phyloP scores from a whole-genome alignment of 2,797 vertebrate genomes.

The Merluccius polli region DNA sequence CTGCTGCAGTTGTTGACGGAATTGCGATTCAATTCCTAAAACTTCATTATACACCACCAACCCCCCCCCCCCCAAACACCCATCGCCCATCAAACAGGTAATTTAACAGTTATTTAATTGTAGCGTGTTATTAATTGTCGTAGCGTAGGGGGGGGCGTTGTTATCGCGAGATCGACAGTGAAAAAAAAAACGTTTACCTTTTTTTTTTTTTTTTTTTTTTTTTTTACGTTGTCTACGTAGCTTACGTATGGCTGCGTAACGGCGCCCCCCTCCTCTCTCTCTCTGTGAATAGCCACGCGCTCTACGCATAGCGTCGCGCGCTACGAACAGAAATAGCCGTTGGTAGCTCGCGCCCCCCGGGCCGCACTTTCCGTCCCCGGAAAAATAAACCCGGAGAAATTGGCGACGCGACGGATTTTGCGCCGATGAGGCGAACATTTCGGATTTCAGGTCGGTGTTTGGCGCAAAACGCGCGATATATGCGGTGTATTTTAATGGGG shows the following conservation, averaged over 20 bases:
- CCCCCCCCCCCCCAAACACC: background rate
- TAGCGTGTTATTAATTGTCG: no score
- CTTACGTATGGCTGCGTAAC: constrained; percentile 3
- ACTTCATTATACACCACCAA: no score
- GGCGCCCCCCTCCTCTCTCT: background rate
- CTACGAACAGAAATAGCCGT: background rate
- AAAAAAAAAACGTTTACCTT: no score
- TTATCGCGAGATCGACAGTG: no score
- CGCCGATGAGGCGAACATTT: background rate
- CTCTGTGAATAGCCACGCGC: background rate
- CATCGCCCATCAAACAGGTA: no score
- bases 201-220: no score
- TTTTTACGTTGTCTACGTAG: constrained; percentile 22
- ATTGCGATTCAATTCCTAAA: background rate
- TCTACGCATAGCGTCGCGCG: background rate
- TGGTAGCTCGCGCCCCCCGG: background rate
- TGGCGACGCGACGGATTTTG: background rate
- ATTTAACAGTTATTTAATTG: no score
- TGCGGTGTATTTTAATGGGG: no score
- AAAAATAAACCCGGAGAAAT: no score
- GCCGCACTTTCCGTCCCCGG: no score
- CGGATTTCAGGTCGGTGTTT: constrained; percentile 29
- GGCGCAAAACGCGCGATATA: no score
- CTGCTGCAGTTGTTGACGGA: background rate
- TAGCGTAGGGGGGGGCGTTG: no score